These are phyloP conservation scores for Aythya baeri DNA, from an alignment of 2,113 vertebrate genomes.

Conservation along the genomic window DNA sequence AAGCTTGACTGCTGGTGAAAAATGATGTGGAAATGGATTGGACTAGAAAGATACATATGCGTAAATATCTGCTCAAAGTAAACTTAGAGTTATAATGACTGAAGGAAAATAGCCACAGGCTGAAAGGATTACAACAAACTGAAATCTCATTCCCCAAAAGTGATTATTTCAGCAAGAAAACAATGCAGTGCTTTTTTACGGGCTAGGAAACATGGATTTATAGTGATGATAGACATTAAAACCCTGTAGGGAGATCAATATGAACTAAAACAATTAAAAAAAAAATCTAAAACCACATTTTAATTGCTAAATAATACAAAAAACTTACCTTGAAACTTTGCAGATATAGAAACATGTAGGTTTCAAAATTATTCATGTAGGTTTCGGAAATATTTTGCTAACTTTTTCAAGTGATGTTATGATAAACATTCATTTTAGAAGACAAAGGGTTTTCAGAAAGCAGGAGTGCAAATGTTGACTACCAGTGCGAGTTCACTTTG, in stretches of 20 bases:
- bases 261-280: background rate
- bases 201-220: background rate
- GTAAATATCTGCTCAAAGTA: slow-evolving; percentile 12
- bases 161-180: slow-evolving; percentile 44
- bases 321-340: background rate
- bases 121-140: slow-evolving; percentile 6
- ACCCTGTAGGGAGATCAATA: background rate
- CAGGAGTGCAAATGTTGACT: background rate
- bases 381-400: background rate
- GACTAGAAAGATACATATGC: background rate
- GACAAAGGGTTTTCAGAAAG: slow-evolving; percentile 12
- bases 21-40: background rate
- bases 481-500: background rate
- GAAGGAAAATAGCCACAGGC: background rate
- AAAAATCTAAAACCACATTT: background rate
- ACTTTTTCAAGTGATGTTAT: background rate
- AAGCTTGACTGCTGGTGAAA: slow-evolving; percentile 7
- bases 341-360: background rate
- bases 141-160: slow-evolving; percentile 12
- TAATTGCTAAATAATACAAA: slow-evolving; percentile 7
- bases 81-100: slow-evolving; percentile 13
- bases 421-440: background rate
- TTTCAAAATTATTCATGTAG: background rate
- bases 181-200: slow-evolving; percentile 17
- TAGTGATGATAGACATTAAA: slow-evolving; percentile 23